Evolutionary conservation across 2,888 invertebrate species (phyloP), one percentile per base, ranked within the genome.

Genomic region (Gortyna flavago): DNA sequence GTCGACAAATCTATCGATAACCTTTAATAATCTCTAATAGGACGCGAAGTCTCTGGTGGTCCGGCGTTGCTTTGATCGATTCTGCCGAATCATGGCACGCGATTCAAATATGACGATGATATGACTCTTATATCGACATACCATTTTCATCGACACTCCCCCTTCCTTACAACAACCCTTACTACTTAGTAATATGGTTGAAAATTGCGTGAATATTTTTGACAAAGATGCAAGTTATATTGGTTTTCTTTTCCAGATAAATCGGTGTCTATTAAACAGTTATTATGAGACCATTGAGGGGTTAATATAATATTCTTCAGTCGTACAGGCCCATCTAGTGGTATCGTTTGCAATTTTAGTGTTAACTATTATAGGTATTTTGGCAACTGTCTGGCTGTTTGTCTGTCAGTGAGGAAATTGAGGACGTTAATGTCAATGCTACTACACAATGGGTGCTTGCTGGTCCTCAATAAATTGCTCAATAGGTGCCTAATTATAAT

Each of bases 21-120:
- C 84, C 80, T 86, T 79, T 81, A 80, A 86, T 75, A 87, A 81
- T 80, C 79, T 85, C 85, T 81, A 86, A 80, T 88, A 84, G 75
- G 81, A 80, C 90, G 90, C 72, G 78, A 92, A 92, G 92, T 94
- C 96, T 94, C 93, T 94, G 96, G 96, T 96, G 96, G 96, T 96
- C 96, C 93, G 91, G 91, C 93, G 90, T 89, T 91, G 91, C 95
- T 95, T 95, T 95, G 95, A 95, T 94, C 91, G 93, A 95, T 94
- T 94, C 93, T 93, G 96, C 96, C 94, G 95, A 95, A 95, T 96
- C 96, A 96, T 90, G 94, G 95, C 96, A 96, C 95, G 95, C 96
- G 96, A 95, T 95, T 95, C 95, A 93, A 95, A 95, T 95, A 94
- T 93, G 94, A 95, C 93, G 94, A 95, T 95, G 95, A 96, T 96